Evolutionary conservation across 2,797 vertebrate genomes (phyloP), one percentile per base, ranked within the genome.

Genomic region (Meriones psammophilus): DNA sequence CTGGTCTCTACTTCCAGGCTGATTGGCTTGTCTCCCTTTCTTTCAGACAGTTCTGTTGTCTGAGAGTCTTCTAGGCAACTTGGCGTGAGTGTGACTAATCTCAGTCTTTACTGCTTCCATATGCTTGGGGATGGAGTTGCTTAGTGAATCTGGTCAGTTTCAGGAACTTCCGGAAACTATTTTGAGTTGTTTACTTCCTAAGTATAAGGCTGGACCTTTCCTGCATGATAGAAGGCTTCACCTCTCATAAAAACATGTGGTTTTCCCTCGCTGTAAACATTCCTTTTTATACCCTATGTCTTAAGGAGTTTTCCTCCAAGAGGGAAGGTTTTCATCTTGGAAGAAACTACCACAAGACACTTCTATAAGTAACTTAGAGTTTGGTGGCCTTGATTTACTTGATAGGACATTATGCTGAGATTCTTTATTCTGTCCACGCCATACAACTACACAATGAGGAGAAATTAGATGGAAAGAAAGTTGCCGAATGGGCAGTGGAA

Each of bases 391-490:
- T 46, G 60, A 68, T 95, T 97, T 94, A 95, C 85, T 91, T 81
- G 14, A 60, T 64, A 10, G 30, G 33, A 87, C 81, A 81, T 74
- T 89, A 33, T 54, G 46, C 2, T 18, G 58, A 69, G 54, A 28
- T 66, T 94, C 66, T 69, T 36, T 46, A 33, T 56, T 76, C 73
- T 85, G 33, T 39, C 74, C 20, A 18, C 69, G 69, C 58, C 15
- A 54, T 33, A 71, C 78, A 94, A 71, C 24, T 56, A 78, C 6
- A 12, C 39, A 74, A 62, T 77, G 79, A 94, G 76, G 89, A 89
- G 83, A 88, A 94, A 96, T 96, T 78, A 91, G n/a, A 54, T 94
- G 60, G 64, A 88, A 92, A 89, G 68, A 39, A 96, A 96, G 95
- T 95, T 91, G 80, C 71, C 0, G 6, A 94, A 92, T 91, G 94